Evolutionary conservation across 2,888 invertebrate species (phyloP).

Genomic region (Unio pictorum): DNA sequence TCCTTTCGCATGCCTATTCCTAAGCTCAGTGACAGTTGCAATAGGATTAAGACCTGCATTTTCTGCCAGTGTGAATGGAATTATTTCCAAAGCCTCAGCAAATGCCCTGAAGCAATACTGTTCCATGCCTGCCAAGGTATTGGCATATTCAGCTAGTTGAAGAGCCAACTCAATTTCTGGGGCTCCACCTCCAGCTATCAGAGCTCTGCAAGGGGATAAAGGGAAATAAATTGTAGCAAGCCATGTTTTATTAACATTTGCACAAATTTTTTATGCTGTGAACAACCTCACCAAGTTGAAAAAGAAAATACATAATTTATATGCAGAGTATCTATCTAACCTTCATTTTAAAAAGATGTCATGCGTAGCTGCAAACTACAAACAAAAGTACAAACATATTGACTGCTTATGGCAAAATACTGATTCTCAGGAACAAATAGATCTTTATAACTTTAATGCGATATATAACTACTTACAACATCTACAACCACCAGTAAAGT

Average conservation of each 20-base stretch:
- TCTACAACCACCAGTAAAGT: too few relatives aligned
- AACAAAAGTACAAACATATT: too few relatives aligned
- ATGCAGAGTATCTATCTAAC: too few relatives aligned
- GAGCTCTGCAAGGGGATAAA: conserved; percentile 75
- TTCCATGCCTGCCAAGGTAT: conserved; percentile 90
- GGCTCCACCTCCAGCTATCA: conserved; percentile 97
- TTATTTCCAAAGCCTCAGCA: conserved; percentile 95
- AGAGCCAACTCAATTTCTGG: conserved; percentile 96
- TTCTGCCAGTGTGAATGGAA: conserved; percentile 92
- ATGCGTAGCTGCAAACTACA: too few relatives aligned
- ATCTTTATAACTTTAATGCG: too few relatives aligned
- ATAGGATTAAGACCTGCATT: conserved; percentile 95
- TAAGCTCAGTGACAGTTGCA: conserved; percentile 94
- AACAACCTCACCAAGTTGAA: background rate
- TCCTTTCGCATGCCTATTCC: conserved; percentile 92
- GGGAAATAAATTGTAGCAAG: background rate
- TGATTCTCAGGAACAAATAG: too few relatives aligned
- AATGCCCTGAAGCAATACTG: conserved; percentile 96
- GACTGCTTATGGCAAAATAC: too few relatives aligned
- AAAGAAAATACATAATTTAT: background rate
- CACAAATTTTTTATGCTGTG: background rate
- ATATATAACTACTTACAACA: too few relatives aligned
- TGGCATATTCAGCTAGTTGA: conserved; percentile 84
- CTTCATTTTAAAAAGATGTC: too few relatives aligned
- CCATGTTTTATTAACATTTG: background rate